Percentiles rank a stretch among this genome's conserved stretches.
phyloP scores from a whole-genome alignment of 2,888 invertebrate genomes.

The Phania funesta region DNA sequence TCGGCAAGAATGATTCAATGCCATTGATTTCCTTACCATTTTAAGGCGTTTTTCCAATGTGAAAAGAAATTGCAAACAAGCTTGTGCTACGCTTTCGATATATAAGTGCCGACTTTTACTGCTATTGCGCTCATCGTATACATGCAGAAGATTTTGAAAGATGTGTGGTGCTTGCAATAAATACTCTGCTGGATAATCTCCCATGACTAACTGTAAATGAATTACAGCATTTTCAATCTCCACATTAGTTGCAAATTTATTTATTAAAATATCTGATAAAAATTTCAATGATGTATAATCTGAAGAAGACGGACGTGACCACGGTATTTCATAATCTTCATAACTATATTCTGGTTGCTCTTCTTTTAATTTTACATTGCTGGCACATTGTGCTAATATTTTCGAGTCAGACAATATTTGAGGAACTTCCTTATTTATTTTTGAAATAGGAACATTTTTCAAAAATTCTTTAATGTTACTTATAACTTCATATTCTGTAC shows the following conservation, averaged over 20 bases:
- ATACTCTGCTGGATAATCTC: conserved; percentile 79
- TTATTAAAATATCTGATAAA: conserved; percentile 71
- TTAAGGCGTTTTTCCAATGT: conserved; percentile 70
- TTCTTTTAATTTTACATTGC: background rate
- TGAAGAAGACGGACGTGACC: conserved; percentile 72
- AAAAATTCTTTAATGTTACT: conserved; percentile 70
- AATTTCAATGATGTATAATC: conserved; percentile 75
- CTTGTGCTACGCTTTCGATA: conserved; percentile 69
- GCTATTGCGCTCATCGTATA: conserved; percentile 68
- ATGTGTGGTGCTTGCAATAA: conserved; percentile 78
- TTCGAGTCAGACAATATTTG: conserved; percentile 40
- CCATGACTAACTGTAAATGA: conserved; percentile 74
- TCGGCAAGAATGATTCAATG: conserved; percentile 13
- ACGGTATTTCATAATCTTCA: conserved; percentile 74
- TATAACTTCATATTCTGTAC: conserved; percentile 64
- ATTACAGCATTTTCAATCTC: conserved; percentile 73
- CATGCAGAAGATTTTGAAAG: conserved; percentile 72
- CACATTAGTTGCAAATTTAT: conserved; percentile 41
- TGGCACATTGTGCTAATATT: conserved; percentile 17
- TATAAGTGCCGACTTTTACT: conserved; percentile 9
- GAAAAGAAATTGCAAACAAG: conserved; percentile 70
- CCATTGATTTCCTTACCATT: conserved; percentile 64
- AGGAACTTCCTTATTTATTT: conserved; percentile 17
- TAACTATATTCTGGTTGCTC: background rate
- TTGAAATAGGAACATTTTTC: background rate